These are phyloP conservation scores for Sus scrofa DNA, from an alignment of 2,113 vertebrate species.

Conservation along the genomic window DNA sequence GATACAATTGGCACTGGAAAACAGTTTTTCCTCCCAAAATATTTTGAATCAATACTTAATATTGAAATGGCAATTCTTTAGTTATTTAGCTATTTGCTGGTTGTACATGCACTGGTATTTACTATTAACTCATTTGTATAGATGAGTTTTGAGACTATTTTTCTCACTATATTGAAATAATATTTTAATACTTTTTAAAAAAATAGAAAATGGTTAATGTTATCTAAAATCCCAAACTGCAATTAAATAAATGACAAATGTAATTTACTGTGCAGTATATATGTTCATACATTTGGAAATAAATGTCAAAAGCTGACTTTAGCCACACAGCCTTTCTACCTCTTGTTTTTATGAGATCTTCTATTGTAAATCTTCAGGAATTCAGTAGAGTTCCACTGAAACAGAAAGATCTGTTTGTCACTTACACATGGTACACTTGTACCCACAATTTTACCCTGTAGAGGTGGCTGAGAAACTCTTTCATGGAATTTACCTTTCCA, in stretches of 20 bases:
- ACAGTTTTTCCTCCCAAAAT: not conserved
- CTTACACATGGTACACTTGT: not conserved
- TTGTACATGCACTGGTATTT: conserved; percentile 40
- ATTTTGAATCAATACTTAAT: not conserved
- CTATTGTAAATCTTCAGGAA: not conserved
- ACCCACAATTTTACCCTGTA: not conserved
- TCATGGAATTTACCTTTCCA: not conserved
- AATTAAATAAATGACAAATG: conserved; percentile 10
- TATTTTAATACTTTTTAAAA: conserved; percentile 34
- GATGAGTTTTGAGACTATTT: not conserved
- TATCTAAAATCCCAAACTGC: not conserved
- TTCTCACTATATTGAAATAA: conserved; percentile 11
- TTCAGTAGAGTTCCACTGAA: not conserved
- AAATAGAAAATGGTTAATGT: not conserved
- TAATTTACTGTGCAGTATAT: not conserved
- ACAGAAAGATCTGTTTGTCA: not conserved
- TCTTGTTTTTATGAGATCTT: not conserved
- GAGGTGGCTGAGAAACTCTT: not conserved
- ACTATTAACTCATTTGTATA: conserved; percentile 32
- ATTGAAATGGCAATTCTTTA: not conserved
- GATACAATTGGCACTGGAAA: not conserved
- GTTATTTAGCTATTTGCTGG: conserved; percentile 16
- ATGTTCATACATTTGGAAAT: not conserved
- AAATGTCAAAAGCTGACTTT: not conserved
- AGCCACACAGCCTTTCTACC: not conserved